A percentile compares a stretch with the other conserved stretches of the same genome.
These are phyloP conservation scores for Cryptomyrus ogoouensis DNA, from an alignment of 2,113 vertebrate genomes.

Conservation along the genomic window DNA sequence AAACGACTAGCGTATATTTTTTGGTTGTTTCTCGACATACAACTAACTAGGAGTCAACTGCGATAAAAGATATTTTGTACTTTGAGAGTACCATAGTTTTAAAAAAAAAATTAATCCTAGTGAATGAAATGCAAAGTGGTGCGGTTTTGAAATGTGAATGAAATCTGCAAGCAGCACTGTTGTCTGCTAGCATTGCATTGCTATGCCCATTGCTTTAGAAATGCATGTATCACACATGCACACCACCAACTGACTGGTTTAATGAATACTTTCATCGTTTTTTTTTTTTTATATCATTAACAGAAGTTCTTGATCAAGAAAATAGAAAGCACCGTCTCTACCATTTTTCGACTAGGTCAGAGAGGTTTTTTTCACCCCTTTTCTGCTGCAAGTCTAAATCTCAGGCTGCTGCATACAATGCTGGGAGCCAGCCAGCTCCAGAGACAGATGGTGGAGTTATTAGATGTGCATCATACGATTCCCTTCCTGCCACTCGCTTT, in stretches of 20 bases:
- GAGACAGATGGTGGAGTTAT: slow-evolving; percentile 96
- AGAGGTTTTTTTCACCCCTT: slow-evolving; percentile 30
- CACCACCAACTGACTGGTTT: neutral
- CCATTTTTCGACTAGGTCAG: slow-evolving; percentile 53
- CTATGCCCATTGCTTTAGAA: neutral
- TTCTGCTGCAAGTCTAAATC: slow-evolving; percentile 58
- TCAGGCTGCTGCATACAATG: slow-evolving; percentile 81
- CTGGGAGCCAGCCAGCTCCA: slow-evolving; percentile 86
- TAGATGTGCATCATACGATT: slow-evolving; percentile 94
- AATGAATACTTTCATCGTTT: slow-evolving; percentile 16
- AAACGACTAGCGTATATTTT: slow-evolving; percentile 6
- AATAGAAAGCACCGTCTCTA: slow-evolving; percentile 59
- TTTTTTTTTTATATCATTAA: slow-evolving; percentile 30
- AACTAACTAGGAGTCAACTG: neutral
- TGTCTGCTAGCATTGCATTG: neutral
- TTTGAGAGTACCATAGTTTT: neutral
- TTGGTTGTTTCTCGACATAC: neutral
- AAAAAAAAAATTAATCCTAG: neutral
- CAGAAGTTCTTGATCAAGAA: slow-evolving; percentile 63
- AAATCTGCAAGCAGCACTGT: slow-evolving; percentile 7
- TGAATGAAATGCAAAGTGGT: neutral
- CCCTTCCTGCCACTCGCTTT: slow-evolving; percentile 93
- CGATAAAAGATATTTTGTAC: neutral
- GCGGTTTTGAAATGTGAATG: neutral
- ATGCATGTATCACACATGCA: slow-evolving; percentile 3